phyloP scores from a whole-genome alignment of 1,140 invertebrate species.

The Diabrotica undecimpunctata region DNA sequence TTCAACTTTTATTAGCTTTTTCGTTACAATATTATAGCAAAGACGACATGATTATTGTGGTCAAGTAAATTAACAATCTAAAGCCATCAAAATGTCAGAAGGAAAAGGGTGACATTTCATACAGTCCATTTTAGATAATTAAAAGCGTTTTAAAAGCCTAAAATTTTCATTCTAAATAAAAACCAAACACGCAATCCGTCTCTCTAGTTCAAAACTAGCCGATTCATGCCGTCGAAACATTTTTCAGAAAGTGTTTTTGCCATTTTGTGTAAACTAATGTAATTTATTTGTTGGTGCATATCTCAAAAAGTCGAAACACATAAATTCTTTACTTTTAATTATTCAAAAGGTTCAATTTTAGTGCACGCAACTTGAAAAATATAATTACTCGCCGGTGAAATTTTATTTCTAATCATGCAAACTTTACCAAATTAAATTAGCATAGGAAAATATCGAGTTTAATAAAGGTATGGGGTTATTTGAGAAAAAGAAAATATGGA shows the following conservation, averaged over 20 bases:
- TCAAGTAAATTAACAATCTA: too few relatives aligned
- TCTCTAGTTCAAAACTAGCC: too few relatives aligned
- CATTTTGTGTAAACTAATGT: conserved; percentile 18
- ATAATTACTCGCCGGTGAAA: conserved; percentile 20
- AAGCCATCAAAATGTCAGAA: too few relatives aligned
- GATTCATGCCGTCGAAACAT: not conserved
- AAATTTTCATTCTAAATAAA: too few relatives aligned
- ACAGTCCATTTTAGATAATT: too few relatives aligned
- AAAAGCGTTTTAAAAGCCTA: too few relatives aligned
- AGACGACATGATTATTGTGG: too few relatives aligned
- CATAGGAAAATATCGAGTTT: conserved; percentile 9
- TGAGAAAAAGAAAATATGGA: too few relatives aligned
- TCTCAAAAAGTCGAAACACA: conserved; percentile 32
- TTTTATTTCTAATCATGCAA: conserved; percentile 29
- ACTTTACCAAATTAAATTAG: conserved; percentile 22
- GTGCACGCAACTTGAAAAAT: conserved; percentile 31
- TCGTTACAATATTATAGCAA: too few relatives aligned
- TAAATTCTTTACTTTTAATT: conserved; percentile 33
- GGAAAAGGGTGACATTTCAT: too few relatives aligned
- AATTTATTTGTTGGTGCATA: conserved; percentile 33
- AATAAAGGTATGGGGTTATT: not conserved
- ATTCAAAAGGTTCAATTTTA: conserved; percentile 26
- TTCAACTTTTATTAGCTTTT: too few relatives aligned
- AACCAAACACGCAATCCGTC: too few relatives aligned
- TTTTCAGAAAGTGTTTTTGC: not conserved